A percentile compares a stretch with the other conserved stretches of the same genome.
Conservation (phyloP, 1,140 invertebrate genomes). For the Caerostris extrusa region DNA sequence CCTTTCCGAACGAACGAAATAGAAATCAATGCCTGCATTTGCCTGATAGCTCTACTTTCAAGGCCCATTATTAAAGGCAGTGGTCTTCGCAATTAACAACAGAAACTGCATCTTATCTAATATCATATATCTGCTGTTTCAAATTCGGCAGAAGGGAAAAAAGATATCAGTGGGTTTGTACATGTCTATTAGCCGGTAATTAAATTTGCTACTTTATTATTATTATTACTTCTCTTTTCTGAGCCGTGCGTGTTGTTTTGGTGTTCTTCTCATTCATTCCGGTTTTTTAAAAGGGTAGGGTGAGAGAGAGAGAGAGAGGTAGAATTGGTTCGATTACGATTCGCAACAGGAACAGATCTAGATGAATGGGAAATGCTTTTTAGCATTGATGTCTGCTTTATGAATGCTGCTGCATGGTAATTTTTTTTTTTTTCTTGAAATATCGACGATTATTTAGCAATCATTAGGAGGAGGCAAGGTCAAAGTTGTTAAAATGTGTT, state of each 20-base stretch:
- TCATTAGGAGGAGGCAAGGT: conserved; percentile 18
- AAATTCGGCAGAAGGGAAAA: neutral
- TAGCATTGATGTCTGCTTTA: conserved; percentile 31
- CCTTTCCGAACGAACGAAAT: neutral
- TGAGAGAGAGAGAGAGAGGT: neutral
- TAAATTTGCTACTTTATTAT: conserved; percentile 54
- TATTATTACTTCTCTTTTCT: neutral
- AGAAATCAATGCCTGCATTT: conserved; percentile 38
- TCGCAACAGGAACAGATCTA: neutral
- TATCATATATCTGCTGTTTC: neutral
- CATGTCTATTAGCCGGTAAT: conserved; percentile 62
- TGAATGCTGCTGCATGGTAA: neutral
- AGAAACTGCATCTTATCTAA: conserved; percentile 5
- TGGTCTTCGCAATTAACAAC: conserved; percentile 31
- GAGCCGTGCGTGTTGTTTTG: conserved; percentile 5
- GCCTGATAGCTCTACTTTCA: conserved; percentile 33
- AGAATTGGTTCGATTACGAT: conserved; percentile 8
- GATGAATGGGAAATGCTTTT: neutral
- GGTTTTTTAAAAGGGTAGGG: conserved; percentile 4
- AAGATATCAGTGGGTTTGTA: conserved; percentile 50
- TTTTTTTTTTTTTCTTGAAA: neutral
- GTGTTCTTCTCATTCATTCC: neutral
- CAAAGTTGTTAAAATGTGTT: conserved; percentile 12
- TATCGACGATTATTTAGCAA: neutral
- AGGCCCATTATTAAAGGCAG: conserved; percentile 46